Evolutionary conservation across 2,113 vertebrate genomes (phyloP).

Genomic region (Hiodon alosoides): DNA sequence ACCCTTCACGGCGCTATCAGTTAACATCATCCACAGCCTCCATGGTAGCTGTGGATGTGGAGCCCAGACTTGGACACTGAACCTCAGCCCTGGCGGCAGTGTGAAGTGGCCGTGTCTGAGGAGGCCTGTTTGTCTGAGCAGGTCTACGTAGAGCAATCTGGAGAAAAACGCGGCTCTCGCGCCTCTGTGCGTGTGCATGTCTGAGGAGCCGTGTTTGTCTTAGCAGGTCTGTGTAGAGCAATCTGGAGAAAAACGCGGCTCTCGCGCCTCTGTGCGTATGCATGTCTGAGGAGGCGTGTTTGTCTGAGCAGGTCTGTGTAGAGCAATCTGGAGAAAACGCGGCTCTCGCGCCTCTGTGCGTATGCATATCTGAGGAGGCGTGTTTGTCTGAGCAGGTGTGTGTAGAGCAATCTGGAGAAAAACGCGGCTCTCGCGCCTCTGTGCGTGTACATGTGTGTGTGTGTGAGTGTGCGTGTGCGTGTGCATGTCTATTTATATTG

Average conservation of each 20-base stretch:
- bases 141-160: slow-evolving; percentile 4
- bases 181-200: slow-evolving; percentile 6
- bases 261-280: slow-evolving; percentile 1
- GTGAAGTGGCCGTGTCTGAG: not conserved
- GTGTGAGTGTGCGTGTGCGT: not conserved
- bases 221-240: not conserved
- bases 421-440: not conserved
- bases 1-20: not conserved
- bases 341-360: not conserved
- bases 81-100: not conserved
- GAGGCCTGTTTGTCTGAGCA: not conserved
- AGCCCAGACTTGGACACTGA: not conserved
- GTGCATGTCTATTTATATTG: slow-evolving; percentile 8
- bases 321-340: not conserved
- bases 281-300: not conserved
- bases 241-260: no score
- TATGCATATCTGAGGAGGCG: not conserved
- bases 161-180: not conserved
- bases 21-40: slow-evolving; percentile 3
- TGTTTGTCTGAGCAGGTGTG: not conserved
- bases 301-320: slow-evolving; percentile 2
- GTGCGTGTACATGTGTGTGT: slow-evolving; percentile 2
- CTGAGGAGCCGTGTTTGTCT: not conserved
- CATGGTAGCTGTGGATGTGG: not conserved
- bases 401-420: not conserved